Conservation (phyloP, 1,140 invertebrate species). For the Halesus radiatus region DNA sequence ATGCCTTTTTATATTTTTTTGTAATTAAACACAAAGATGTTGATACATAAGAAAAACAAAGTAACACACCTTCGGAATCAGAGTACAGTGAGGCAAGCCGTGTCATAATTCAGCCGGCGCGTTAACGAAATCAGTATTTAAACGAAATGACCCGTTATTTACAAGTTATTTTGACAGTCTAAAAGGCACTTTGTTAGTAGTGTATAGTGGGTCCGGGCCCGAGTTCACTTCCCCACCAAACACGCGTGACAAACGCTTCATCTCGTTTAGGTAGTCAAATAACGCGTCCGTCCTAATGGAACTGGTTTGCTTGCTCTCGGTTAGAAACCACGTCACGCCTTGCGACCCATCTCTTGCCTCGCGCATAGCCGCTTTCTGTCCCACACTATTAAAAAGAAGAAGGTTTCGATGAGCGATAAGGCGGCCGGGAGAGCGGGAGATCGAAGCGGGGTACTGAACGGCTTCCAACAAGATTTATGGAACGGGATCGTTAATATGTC, state of each 20-base stretch:
- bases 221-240: constrained; percentile 2
- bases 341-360: not conserved
- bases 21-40: no score
- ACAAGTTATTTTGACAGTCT: constrained; percentile 21
- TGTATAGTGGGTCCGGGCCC: not conserved
- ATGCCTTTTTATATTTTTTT: no score
- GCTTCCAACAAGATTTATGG: constrained; percentile 41
- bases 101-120: constrained; percentile 12
- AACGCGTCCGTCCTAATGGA: constrained; percentile 24
- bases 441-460: not conserved
- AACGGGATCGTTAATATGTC: constrained; percentile 41
- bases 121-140: constrained; percentile 33
- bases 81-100: not conserved
- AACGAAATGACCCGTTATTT: constrained; percentile 26
- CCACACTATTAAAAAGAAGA: constrained; percentile 29
- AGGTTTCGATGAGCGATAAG: constrained; percentile 40
- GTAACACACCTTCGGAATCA: no score
- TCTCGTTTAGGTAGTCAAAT: constrained; percentile 6
- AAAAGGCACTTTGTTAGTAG: constrained; percentile 16
- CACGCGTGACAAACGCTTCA: constrained; percentile 20
- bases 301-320: not conserved
- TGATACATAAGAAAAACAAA: no score
- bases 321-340: not conserved
- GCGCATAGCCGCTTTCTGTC: constrained; percentile 24
- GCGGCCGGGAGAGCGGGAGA: not conserved